Evolutionary conservation across 1,140 invertebrate species (phyloP).

Genomic region (Condylostylus longicornis): DNA sequence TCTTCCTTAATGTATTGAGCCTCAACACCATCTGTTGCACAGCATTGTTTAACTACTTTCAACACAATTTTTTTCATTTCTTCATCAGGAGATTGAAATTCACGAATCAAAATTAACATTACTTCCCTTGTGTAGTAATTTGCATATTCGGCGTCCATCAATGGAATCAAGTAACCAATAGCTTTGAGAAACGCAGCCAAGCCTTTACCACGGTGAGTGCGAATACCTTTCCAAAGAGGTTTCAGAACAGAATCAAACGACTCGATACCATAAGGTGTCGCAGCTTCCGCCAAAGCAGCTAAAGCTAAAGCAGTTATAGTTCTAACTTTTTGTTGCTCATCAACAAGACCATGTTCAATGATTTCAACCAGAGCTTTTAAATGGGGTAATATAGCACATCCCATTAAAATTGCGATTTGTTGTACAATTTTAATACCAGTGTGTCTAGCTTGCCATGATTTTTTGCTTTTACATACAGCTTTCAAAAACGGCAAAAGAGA

Average conservation of each 20-base stretch:
- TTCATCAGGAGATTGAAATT: conserved; percentile 99
- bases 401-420: conserved; percentile 99
- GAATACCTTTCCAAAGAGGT: conserved; percentile 97
- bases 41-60: conserved; percentile 99
- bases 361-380: conserved; percentile 97
- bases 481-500: conserved; percentile 96
- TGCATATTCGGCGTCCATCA: conserved; percentile 99
- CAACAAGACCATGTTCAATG: conserved; percentile 90
- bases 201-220: conserved; percentile 95
- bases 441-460: conserved; percentile 98
- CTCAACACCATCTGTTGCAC: conserved; percentile 98
- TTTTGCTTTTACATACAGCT: conserved; percentile 97
- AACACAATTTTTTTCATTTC: conserved; percentile 99
- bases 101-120: conserved; percentile 97
- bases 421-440: conserved; percentile 99
- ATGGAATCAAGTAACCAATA: conserved; percentile 96
- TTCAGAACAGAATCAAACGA: conserved; percentile 99
- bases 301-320: conserved; percentile 98
- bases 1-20: conserved; percentile 98
- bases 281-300: conserved; percentile 92
- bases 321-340: conserved; percentile 78
- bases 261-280: conserved; percentile 98
- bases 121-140: conserved; percentile 99
- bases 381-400: conserved; percentile 97
- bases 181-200: conserved; percentile 98